Percentiles rank a stretch among this genome's conserved stretches.
These are phyloP conservation scores for Champsocephalus gunnari DNA, from an alignment of 2,797 vertebrate genomes.

Conservation along the genomic window DNA sequence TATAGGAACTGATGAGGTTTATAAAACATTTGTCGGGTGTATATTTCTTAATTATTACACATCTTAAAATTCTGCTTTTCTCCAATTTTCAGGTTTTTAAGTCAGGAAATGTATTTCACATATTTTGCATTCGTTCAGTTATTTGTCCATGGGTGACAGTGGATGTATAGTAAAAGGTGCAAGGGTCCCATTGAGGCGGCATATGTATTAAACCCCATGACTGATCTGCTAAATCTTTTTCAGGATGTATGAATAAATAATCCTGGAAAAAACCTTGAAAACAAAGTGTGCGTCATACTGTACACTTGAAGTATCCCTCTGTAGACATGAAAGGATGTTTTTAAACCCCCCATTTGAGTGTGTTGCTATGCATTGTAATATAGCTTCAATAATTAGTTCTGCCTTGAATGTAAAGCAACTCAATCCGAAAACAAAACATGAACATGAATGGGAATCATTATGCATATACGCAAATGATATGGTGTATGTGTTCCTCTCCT, in stretches of 20 bases:
- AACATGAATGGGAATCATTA: slow-evolving; percentile 1
- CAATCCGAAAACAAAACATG: not conserved
- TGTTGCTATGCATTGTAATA: not conserved
- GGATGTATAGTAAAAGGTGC: not conserved
- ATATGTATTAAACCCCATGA: not conserved
- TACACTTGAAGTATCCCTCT: not conserved
- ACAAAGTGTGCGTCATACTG: not conserved
- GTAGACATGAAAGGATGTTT: slow-evolving; percentile 1
- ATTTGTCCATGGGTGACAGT: not conserved
- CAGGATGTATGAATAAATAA: not conserved
- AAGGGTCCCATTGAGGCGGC: not conserved
- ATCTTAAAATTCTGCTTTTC: no score
- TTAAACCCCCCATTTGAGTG: not conserved
- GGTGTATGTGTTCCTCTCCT: not conserved
- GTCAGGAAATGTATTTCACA: no score
- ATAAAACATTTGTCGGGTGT: no score
- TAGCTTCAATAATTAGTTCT: not conserved
- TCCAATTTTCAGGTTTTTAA: no score
- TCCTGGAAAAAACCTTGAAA: not conserved
- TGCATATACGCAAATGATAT: slow-evolving; percentile 28
- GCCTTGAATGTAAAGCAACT: slow-evolving; percentile 16
- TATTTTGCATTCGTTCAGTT: not conserved
- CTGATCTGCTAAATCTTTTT: not conserved
- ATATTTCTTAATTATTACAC: no score
- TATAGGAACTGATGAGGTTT: no score